Conservation (phyloP, 1,140 invertebrate species). For the Caenorhabditis latens region DNA sequence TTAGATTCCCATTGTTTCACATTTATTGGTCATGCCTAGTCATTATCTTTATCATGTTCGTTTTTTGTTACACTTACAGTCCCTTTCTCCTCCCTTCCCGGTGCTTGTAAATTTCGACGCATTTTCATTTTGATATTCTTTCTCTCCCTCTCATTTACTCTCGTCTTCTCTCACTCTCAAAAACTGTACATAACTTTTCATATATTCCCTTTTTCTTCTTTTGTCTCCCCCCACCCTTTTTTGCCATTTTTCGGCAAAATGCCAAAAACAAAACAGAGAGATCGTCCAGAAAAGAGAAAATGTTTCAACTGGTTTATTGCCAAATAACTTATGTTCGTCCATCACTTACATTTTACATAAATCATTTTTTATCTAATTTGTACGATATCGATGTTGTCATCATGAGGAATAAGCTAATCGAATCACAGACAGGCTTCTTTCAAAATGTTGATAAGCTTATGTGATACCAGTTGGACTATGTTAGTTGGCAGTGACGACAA, state of each 20-base stretch:
- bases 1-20: background rate
- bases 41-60: background rate
- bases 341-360: slow-evolving; percentile 31
- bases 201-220: background rate
- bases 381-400: background rate
- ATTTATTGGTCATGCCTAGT: background rate
- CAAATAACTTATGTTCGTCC: background rate
- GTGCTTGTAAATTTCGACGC: slow-evolving; percentile 47
- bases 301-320: slow-evolving; percentile 43
- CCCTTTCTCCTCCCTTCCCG: slow-evolving; percentile 10
- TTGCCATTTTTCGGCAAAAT: slow-evolving; percentile 40
- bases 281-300: slow-evolving; percentile 10
- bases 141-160: background rate
- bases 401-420: slow-evolving; percentile 9
- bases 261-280: slow-evolving; percentile 15
- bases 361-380: slow-evolving; percentile 32
- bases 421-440: slow-evolving; percentile 37
- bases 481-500: background rate
- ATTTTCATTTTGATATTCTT: slow-evolving; percentile 39
- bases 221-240: no score
- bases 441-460: slow-evolving; percentile 40
- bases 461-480: slow-evolving; percentile 38
- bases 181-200: slow-evolving; percentile 26
- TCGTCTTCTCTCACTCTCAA: background rate
- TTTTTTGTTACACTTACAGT: background rate